These are phyloP conservation scores for Pseudopleuronectes americanus DNA, from an alignment of 2,797 vertebrate species.

Conservation along the genomic window DNA sequence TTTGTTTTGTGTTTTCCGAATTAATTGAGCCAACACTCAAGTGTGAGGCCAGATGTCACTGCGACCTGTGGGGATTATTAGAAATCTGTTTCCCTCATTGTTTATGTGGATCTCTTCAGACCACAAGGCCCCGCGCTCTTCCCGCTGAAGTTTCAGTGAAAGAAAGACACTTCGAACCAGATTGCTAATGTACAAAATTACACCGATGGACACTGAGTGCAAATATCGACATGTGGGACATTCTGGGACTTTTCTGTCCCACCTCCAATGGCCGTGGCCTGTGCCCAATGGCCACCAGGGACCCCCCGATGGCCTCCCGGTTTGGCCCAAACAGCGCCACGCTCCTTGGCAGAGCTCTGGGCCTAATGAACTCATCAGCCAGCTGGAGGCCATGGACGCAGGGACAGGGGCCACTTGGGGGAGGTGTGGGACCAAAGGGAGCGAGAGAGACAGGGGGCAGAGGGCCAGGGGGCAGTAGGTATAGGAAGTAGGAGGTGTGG, in stretches of 20 bases:
- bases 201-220: slow-evolving; percentile 53
- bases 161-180: slow-evolving; percentile 66
- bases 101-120: slow-evolving; percentile 74
- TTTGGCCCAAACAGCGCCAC: slow-evolving; percentile 70
- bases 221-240: slow-evolving; percentile 70
- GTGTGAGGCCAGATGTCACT: slow-evolving; percentile 81
- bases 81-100: slow-evolving; percentile 82
- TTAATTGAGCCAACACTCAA: slow-evolving; percentile 80
- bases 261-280: slow-evolving; percentile 66
- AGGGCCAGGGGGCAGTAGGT: slow-evolving; percentile 32
- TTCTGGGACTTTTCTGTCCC: slow-evolving; percentile 71
- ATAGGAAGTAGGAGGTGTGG: slow-evolving; percentile 50
- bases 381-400: slow-evolving; percentile 81
- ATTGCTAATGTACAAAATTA: slow-evolving; percentile 78
- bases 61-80: slow-evolving; percentile 82
- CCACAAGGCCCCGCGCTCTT: slow-evolving; percentile 51
- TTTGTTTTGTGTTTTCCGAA: slow-evolving; percentile 82
- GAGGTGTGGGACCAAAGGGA: slow-evolving; percentile 47
- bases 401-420: slow-evolving; percentile 61
- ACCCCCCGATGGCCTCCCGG: slow-evolving; percentile 74
- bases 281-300: slow-evolving; percentile 78
- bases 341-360: slow-evolving; percentile 80
- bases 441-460: slow-evolving; percentile 26
- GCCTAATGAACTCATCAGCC: slow-evolving; percentile 87
- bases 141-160: slow-evolving; percentile 61